Evolutionary conservation across 1,140 invertebrate genomes (phyloP).

Genomic region (Scylla paramamosain): DNA sequence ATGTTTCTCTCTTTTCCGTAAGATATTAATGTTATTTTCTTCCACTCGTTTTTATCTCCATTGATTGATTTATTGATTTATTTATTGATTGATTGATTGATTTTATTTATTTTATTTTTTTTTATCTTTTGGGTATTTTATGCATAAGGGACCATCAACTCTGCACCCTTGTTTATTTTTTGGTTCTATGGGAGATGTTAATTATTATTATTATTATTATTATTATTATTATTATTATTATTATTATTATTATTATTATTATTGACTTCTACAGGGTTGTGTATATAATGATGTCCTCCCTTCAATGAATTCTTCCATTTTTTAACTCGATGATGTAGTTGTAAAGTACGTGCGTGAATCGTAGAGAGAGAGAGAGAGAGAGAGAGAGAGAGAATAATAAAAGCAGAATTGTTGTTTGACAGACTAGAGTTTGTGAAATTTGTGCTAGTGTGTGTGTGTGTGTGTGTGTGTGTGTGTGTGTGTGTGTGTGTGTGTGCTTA

Average conservation of each 20-base stretch:
- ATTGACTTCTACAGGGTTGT: not conserved
- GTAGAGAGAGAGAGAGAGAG: no score
- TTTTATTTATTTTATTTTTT: not conserved
- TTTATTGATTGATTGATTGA: no score
- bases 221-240: constrained; percentile 18
- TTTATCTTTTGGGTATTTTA: not conserved
- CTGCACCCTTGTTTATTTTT: not conserved
- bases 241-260: constrained; percentile 26
- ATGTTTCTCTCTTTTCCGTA: not conserved
- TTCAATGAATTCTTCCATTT: constrained; percentile 10
- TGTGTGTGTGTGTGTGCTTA: no score
- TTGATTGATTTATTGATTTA: no score
- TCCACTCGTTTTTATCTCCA: not conserved
- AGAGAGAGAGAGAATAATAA: no score
- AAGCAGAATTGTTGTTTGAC: no score
- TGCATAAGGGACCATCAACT: not conserved
- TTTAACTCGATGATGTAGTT: not conserved
- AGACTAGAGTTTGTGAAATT: no score
- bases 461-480: no score
- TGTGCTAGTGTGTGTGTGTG: no score
- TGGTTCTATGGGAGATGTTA: not conserved
- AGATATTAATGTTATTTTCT: not conserved
- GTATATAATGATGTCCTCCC: constrained; percentile 4
- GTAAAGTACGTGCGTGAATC: no score
- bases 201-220: constrained; percentile 26